phyloP scores from a whole-genome alignment of 2,888 invertebrate genomes.

The Drosophila ustulata region DNA sequence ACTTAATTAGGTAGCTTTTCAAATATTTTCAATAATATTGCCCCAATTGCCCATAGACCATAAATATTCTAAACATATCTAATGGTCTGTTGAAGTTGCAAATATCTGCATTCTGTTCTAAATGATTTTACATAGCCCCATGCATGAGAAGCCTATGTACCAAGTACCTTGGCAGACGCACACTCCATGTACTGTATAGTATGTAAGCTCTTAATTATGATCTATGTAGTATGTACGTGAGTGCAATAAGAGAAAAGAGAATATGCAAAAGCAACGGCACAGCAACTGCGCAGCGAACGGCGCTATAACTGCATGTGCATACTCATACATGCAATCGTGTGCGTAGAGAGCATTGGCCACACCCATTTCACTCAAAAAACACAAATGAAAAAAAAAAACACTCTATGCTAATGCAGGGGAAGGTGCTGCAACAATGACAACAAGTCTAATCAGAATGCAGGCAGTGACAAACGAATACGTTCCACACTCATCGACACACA shows the following conservation, averaged over 20 bases:
- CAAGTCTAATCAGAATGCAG: slow-evolving; percentile 76
- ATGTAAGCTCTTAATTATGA: slow-evolving; percentile 63
- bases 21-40: no score
- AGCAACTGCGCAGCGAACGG: slow-evolving; percentile 66
- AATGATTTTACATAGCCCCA: background rate
- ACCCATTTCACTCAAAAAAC: slow-evolving; percentile 74
- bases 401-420: slow-evolving; percentile 76
- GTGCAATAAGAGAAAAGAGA: slow-evolving; percentile 35
- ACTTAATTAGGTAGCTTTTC: no score
- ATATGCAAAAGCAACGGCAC: slow-evolving; percentile 58
- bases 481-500: slow-evolving; percentile 59
- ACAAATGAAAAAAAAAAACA: slow-evolving; percentile 21
- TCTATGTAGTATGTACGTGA: slow-evolving; percentile 46
- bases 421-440: slow-evolving; percentile 51
- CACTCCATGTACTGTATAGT: background rate
- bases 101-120: slow-evolving; percentile 31
- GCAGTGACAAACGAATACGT: slow-evolving; percentile 65
- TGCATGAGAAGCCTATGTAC: slow-evolving; percentile 11
- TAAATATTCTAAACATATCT: background rate
- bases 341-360: slow-evolving; percentile 67
- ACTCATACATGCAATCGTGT: slow-evolving; percentile 7
- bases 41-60: background rate
- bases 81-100: background rate
- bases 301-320: slow-evolving; percentile 42
- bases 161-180: slow-evolving; percentile 35